Percentiles rank a stretch among this genome's conserved stretches.
Conservation (phyloP, 2,797 vertebrate species). For the Cyprinodon diabolis region DNA sequence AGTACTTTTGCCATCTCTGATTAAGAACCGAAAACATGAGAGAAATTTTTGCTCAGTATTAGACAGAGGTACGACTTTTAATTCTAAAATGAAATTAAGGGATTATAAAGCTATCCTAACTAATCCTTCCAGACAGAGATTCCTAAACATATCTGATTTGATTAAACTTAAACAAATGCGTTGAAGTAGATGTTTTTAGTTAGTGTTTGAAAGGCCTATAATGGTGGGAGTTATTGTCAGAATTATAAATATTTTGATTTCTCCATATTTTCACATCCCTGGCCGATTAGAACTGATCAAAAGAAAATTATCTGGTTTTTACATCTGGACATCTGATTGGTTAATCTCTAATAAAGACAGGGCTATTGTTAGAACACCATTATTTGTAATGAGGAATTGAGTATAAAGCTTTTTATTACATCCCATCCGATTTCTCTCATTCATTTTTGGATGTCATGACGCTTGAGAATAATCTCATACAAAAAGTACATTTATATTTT, state of each 20-base stretch:
- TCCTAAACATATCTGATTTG: background rate
- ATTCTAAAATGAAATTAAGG: background rate
- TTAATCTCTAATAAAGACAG: background rate
- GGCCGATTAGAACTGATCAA: too few species aligned
- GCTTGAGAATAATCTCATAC: background rate
- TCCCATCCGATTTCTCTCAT: background rate
- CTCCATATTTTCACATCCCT: background rate
- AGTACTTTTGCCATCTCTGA: too few species aligned
- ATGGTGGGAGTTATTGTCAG: background rate
- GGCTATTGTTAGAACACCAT: background rate
- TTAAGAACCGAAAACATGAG: too few species aligned
- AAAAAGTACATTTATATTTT: background rate
- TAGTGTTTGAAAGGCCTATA: background rate
- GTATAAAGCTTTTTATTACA: too few species aligned
- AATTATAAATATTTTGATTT: background rate
- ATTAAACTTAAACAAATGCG: too few species aligned
- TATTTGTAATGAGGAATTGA: background rate
- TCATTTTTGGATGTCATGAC: background rate
- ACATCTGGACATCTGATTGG: background rate
- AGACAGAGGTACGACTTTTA: too few species aligned
- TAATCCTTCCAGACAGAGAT: background rate
- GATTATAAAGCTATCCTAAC: background rate
- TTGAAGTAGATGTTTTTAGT: background rate
- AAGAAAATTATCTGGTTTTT: background rate
- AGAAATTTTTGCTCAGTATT: too few species aligned